These are phyloP conservation scores for Penaeus monodon DNA, from an alignment of 2,888 invertebrate genomes.

Conservation along the genomic window DNA sequence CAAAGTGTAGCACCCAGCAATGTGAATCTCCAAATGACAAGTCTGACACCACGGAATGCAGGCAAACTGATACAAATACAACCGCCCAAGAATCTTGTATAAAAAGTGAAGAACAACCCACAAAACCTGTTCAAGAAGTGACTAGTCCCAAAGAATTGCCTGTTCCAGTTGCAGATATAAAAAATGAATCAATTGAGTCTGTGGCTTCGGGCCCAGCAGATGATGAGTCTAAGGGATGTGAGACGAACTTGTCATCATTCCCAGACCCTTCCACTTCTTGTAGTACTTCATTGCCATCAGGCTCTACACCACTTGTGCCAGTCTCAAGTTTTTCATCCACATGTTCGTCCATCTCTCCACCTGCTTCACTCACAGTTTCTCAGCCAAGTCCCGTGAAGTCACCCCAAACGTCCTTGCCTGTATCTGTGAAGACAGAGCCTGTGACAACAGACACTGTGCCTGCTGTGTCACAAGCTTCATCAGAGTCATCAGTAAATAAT, in stretches of 20 bases:
- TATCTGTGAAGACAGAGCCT: neutral
- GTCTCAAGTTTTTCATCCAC: conserved; percentile 18
- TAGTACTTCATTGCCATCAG: conserved; percentile 9
- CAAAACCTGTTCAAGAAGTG: neutral
- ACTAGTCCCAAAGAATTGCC: conserved; percentile 33
- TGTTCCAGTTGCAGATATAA: conserved; percentile 25
- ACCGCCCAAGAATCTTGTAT: conserved; percentile 26
- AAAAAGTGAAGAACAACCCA: conserved; percentile 23
- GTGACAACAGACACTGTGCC: conserved; percentile 2
- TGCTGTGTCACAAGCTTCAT: neutral
- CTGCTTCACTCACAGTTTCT: conserved; percentile 5
- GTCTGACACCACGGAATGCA: conserved; percentile 6
- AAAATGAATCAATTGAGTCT: conserved; percentile 27
- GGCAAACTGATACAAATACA: conserved; percentile 5
- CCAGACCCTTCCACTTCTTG: conserved; percentile 22
- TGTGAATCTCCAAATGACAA: conserved; percentile 39
- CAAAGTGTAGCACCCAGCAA: conserved; percentile 36
- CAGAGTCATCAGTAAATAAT: neutral
- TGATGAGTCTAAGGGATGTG: neutral
- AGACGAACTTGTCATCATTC: conserved; percentile 21
- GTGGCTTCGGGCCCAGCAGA: neutral
- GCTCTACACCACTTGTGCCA: conserved; percentile 15
- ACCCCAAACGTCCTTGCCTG: conserved; percentile 3
- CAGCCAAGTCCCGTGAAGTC: neutral
- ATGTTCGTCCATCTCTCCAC: conserved; percentile 4